Evolutionary conservation across 2,797 vertebrate genomes (phyloP), one percentile per base, ranked within the genome.

Genomic region (Chromobotia macracanthus): DNA sequence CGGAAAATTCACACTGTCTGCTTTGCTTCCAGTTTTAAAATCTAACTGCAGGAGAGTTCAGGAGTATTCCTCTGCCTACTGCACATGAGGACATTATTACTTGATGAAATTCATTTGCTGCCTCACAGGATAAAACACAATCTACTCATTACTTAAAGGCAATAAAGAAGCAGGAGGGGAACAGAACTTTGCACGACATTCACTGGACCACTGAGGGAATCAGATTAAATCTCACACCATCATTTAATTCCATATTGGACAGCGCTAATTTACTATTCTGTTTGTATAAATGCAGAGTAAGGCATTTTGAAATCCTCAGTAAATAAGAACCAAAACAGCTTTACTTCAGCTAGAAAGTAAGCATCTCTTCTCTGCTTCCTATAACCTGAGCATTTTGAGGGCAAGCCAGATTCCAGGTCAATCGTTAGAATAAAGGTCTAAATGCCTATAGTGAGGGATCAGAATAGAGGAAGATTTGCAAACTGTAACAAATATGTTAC

Each of bases 11-110:
- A 55, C 51, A 19, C 6, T 55, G 1, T 53, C 51, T 16, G 48
- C 3, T 50, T 53, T 48, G n/a, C 19, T 53, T 21, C 2, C n/a
- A 21, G 3, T 35, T n/a, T 35, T n/a, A 10, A 3, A 18, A 16
- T 63, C 12, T 21, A 19, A 41, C 16, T 55, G 31, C 19, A 41
- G 8, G 70, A 12, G 15, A 84, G 81, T 46, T 50, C 84, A 84
- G 90, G 82, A 86, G 83, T 85, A 86, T 89, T 87, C 83, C 58
- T 16, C 21, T 81, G 77, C 87, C 76, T 55, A 79, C 66, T 84
- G 83, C 82, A 75, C 80, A 87, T 86, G 82, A 80, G 85, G 18
- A 75, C 77, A 85, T 88, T 84, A 82, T 72, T 68, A 85, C 87
- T 87, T 84, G 79, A 90, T 87, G 77, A 87, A 84, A 77, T 83